Conservation (phyloP, 2,113 vertebrate species). For the Telmatochromis sp. region DNA sequence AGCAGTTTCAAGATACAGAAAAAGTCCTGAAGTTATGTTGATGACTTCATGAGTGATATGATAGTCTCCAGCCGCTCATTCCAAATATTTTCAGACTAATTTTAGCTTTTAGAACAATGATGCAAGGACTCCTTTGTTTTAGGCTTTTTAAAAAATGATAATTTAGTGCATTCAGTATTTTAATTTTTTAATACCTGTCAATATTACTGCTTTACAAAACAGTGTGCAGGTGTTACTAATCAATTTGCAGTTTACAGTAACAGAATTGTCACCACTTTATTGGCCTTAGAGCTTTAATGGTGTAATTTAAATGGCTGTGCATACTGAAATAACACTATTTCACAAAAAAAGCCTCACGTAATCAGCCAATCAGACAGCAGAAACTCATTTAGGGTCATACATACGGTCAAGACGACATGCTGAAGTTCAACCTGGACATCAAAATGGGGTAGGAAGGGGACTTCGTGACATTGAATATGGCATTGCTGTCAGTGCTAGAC, state of each 20-base stretch:
- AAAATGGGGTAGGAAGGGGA: neutral
- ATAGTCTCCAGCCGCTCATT: slow-evolving; percentile 2
- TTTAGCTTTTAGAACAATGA: slow-evolving; percentile 6
- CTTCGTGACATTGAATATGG: neutral
- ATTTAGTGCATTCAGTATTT: neutral
- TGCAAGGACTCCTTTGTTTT: neutral
- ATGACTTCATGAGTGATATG: slow-evolving; percentile 34
- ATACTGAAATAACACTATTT: neutral
- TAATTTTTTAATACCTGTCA: neutral
- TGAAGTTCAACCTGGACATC: neutral
- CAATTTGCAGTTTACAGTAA: neutral
- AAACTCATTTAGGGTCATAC: neutral
- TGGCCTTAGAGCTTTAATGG: neutral
- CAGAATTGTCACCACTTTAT: neutral
- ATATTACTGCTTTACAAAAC: neutral
- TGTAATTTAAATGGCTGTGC: neutral
- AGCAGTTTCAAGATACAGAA: slow-evolving; percentile 31
- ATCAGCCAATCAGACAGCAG: neutral
- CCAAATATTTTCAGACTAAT: slow-evolving; percentile 31
- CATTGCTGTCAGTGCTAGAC: neutral
- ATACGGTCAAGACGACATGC: neutral
- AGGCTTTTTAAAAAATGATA: neutral
- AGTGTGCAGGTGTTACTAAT: neutral
- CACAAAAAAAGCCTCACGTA: neutral
- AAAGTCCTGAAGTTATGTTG: slow-evolving; percentile 20